Base-by-base conservation (phyloP, 2,113 vertebrate species). In the Setophaga petechia region DNA sequence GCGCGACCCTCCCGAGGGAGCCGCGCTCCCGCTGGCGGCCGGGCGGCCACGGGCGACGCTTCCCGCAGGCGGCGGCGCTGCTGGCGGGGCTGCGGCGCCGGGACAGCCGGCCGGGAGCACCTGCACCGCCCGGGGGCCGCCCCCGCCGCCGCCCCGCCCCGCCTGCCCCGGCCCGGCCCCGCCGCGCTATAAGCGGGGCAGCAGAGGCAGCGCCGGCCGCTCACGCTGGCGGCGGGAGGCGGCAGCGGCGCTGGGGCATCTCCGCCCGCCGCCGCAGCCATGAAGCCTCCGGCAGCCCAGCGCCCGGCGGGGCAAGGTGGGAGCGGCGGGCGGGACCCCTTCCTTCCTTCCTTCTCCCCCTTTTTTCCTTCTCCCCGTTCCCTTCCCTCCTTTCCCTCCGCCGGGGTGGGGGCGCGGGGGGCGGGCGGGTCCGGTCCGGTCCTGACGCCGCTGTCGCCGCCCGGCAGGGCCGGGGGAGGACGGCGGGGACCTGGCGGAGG, bases 401-500 rank as follows among this genome's bases (percentile, higher is more conserved):
- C 41, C 5, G 37, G 90, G 19, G 3, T 28, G 24, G n/a, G 47
- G 21, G 27, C 11, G n/a, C 14, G 39, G 31, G 54, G 35, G 11
- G n/a, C 28, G 28, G 59, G 33, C 12, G 37, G 28, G 51, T 8
- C 43, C 37, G 18, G n/a, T 43, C 24, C 23, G 21, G 11, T 21
- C 6, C 81, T 89, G 39, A 91, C 35, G 9, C 21, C 18, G 39
- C 27, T 27, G 30, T 18, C 1, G 23, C 33, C 17, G 87, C 54
- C 49, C 89, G 0, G 82, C 91, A 61, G 96, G 59, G 9, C 72
- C 68, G 35, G 47, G 67, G 28, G 87, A 84, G 33, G 96, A 86
- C 19, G 96, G 91, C 13, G 97, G 76, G 19, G 98, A 97, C 39
- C 96, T 99, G 96, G 98, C 89, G 12, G 99, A 99, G 58, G 99